phyloP scores from a whole-genome alignment of 64 coral and sea anemone genomes.

The Catalaphyllia jardinei region DNA sequence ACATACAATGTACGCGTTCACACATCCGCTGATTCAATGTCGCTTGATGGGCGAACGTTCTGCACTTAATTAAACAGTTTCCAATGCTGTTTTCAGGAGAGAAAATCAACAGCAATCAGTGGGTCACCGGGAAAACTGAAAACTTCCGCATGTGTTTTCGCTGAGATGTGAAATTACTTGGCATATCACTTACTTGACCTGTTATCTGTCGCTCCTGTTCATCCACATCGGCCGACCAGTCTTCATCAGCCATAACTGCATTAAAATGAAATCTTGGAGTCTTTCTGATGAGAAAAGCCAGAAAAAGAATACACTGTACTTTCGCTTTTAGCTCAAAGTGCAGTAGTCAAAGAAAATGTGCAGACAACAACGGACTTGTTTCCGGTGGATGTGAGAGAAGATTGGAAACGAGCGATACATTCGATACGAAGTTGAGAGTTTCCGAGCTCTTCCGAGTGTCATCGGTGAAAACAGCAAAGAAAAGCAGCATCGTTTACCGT shows the following conservation, averaged over 20 bases:
- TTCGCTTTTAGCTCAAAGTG: not conserved
- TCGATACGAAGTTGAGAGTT: not conserved
- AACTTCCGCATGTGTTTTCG: not conserved
- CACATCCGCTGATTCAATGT: no score
- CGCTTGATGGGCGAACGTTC: no score
- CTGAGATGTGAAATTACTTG: not conserved
- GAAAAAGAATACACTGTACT: not conserved
- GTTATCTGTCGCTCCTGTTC: constrained; percentile 56
- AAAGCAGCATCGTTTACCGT: not conserved
- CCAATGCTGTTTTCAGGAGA: no score
- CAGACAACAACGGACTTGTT: not conserved
- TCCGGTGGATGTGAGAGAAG: not conserved
- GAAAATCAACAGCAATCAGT: not conserved
- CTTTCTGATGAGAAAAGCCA: not conserved
- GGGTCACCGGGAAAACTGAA: not conserved
- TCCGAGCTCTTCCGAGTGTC: not conserved
- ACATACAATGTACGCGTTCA: no score
- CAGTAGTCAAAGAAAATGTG: no score
- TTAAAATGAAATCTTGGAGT: not conserved
- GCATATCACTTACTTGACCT: constrained; percentile 32
- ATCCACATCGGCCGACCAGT: constrained; percentile 70
- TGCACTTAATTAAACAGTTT: no score
- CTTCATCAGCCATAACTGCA: constrained; percentile 52
- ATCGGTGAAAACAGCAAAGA: not conserved
- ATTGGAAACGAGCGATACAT: not conserved